phyloP scores from a whole-genome alignment of 2,113 vertebrate species.

The Ammodytes dubius region DNA sequence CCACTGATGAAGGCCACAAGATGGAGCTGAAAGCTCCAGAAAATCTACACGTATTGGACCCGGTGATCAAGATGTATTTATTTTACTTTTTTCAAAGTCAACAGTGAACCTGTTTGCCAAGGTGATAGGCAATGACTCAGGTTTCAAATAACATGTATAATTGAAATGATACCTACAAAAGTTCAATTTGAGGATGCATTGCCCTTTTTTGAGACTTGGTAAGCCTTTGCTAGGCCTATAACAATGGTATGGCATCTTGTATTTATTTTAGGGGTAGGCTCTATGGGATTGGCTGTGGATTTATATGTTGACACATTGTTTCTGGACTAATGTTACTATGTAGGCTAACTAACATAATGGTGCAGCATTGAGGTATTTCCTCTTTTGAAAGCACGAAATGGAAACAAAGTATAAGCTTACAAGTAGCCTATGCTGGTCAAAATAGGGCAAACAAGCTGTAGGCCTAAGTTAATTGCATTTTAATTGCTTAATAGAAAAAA shows the following conservation, averaged over 20 bases:
- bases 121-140: neutral
- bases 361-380: neutral
- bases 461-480: no score
- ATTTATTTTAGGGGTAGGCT: accelerated
- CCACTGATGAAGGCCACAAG: neutral
- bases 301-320: neutral
- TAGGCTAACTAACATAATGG: neutral
- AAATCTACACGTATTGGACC: neutral
- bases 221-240: neutral
- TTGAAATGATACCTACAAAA: neutral
- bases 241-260: neutral
- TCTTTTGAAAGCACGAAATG: neutral
- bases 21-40: constrained; percentile 3
- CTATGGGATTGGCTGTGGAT: neutral
- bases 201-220: neutral
- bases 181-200: neutral
- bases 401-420: neutral
- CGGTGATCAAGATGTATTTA: neutral
- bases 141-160: neutral
- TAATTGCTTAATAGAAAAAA: no score
- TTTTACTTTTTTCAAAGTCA: neutral
- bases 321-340: neutral
- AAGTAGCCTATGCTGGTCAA: neutral
- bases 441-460: no score
- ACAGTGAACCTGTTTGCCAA: neutral